Evolutionary conservation across 1,140 invertebrate genomes (phyloP).

Genomic region (Oryctes rhinoceros): DNA sequence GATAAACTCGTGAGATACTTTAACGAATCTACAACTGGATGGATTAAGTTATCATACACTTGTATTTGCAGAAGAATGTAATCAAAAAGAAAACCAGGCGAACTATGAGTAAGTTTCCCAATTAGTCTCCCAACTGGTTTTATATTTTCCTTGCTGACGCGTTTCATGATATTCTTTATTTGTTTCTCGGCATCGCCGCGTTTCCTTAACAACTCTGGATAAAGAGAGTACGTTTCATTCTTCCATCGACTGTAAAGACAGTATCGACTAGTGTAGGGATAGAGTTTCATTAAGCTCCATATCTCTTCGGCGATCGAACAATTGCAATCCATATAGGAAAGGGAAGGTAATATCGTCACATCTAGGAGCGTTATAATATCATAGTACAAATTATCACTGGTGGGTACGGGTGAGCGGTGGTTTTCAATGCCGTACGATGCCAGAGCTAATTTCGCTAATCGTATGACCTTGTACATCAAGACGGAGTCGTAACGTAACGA

Average conservation of each 20-base stretch:
- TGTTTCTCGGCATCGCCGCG: conserved; percentile 88
- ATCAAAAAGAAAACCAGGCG: conserved; percentile 95
- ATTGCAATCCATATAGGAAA: conserved; percentile 93
- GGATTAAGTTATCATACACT: conserved; percentile 97
- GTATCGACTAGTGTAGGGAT: conserved; percentile 90
- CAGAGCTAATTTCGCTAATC: conserved; percentile 66
- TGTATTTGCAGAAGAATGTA: conserved; percentile 96
- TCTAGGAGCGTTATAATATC: conserved; percentile 89
- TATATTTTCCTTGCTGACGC: conserved; percentile 98
- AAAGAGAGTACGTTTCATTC: conserved; percentile 82
- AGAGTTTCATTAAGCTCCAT: conserved; percentile 90
- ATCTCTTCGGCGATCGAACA: conserved; percentile 96
- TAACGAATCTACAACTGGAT: conserved; percentile 96
- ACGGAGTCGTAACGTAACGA: conserved; percentile 88
- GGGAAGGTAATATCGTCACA: conserved; percentile 84
- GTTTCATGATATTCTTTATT: conserved; percentile 96
- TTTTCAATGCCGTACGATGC: conserved; percentile 55
- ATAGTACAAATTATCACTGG: conserved; percentile 69
- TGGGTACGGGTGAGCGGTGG: conserved; percentile 53
- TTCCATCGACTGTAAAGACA: conserved; percentile 95
- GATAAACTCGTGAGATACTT: conserved; percentile 96
- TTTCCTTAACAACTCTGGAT: conserved; percentile 83
- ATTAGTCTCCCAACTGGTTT: conserved; percentile 95
- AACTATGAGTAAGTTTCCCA: conserved; percentile 96
- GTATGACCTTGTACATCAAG: conserved; percentile 86